Base-by-base conservation (phyloP, 2,113 vertebrate genomes). In the Pithys albifrons region DNA sequence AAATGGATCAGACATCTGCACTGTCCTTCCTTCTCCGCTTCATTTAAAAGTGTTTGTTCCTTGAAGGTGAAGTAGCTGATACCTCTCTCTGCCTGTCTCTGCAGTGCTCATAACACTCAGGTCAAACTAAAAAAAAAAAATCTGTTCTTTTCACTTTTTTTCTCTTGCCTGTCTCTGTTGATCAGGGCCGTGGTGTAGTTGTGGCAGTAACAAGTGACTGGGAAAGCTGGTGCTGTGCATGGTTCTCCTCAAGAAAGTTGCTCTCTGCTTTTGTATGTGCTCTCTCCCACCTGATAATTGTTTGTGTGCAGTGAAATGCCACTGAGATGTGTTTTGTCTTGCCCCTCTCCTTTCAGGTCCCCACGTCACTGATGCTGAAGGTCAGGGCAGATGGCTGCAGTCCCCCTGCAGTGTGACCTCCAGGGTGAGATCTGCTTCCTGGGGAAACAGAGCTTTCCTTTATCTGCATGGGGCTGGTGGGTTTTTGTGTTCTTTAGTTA, bases 161-260 rank as follows among this genome's bases (percentile, higher is more conserved):
- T 37, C 35, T 84, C 41, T 79, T 70, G 45, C 41, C 49, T 54
- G 6, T 58, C 19, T 84, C 19, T 91, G 83, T 55, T 51, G 19
- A 61, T 2, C 2, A 0, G 7, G 10, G 43, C 43, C 1, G 0
- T 49, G 43, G 35, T 48, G 23, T 62, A 55, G 33, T 9, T 67
- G 37, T 61, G 45, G 16, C 49, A 49, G 41, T 65, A 43, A 45
- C 16, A 43, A 39, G 16, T 8, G 64, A 49, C 23, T 59, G 33
- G 37, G 27, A 70, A 49, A 45, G 14, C 25, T 29, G 35, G 7
- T 43, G 51, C 43, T 64, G 11, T 85, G 37, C 4, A 0, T 77
- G 55, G 10, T 78, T 85, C 29, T 88, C 24, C 52, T 67, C 14
- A 18, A 91, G 52, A 52, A 90, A 58, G 12, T 39, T 78, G 7